These are phyloP conservation scores for Geopemphigus sp. DNA, from an alignment of 1,140 invertebrate genomes.

Conservation along the genomic window DNA sequence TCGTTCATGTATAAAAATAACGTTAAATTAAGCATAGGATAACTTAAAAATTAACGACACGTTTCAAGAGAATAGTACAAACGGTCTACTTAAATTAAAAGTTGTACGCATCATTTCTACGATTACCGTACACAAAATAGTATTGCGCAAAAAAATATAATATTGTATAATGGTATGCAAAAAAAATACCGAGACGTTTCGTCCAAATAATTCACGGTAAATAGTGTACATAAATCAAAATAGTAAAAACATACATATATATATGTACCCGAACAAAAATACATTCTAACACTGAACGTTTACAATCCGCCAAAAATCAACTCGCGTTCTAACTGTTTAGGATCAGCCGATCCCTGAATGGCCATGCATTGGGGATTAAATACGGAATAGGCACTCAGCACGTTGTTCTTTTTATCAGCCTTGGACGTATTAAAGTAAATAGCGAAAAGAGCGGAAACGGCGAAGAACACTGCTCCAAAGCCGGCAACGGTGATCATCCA, in stretches of 20 bases:
- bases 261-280: too few species aligned
- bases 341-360: slow-evolving; percentile 88
- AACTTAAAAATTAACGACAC: too few species aligned
- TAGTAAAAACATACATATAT: too few species aligned
- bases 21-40: too few species aligned
- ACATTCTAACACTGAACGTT: neutral
- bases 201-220: too few species aligned
- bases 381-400: slow-evolving; percentile 94
- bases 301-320: slow-evolving; percentile 64
- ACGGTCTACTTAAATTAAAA: too few species aligned
- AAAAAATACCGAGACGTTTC: too few species aligned
- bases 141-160: neutral
- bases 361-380: slow-evolving; percentile 93
- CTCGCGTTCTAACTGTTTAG: slow-evolving; percentile 91
- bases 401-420: slow-evolving; percentile 65
- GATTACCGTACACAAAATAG: neutral
- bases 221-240: too few species aligned
- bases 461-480: slow-evolving; percentile 89
- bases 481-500: slow-evolving; percentile 59
- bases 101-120: too few species aligned
- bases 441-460: slow-evolving; percentile 72
- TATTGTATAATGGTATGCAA: too few species aligned
- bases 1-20: too few species aligned
- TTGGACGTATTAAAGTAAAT: slow-evolving; percentile 84
- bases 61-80: too few species aligned